A percentile compares a stretch with the other conserved stretches of the same genome.
Evolutionary conservation across 2,888 invertebrate genomes (phyloP).

Genomic region (Drosophila bunnanda): DNA sequence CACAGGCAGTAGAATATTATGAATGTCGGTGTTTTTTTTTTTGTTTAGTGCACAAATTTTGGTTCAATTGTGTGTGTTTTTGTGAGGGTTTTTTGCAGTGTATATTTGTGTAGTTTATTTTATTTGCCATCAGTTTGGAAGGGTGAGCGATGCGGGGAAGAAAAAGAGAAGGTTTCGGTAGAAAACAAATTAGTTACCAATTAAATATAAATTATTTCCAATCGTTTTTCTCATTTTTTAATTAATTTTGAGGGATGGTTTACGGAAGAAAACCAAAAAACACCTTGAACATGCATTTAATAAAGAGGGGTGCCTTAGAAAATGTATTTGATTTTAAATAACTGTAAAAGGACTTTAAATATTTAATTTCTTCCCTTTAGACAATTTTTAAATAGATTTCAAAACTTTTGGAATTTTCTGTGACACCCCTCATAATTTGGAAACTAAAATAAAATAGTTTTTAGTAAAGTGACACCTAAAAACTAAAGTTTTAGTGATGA

Average conservation of each 20-base stretch:
- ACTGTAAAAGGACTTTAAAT: not conserved
- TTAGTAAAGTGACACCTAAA: conserved; percentile 18
- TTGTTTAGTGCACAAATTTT: conserved; percentile 25
- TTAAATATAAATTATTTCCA: conserved; percentile 12
- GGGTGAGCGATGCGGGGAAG: conserved; percentile 31
- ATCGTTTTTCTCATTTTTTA: not conserved
- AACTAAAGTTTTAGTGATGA: not conserved
- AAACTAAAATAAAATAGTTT: conserved; percentile 1
- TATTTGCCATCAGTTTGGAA: conserved; percentile 23
- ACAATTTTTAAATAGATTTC: not conserved
- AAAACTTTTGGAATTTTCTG: not conserved
- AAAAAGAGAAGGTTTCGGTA: conserved; percentile 41
- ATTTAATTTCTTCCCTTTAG: not conserved
- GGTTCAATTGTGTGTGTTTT: conserved; percentile 12
- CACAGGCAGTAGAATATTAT: conserved; percentile 9
- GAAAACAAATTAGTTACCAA: conserved; percentile 43
- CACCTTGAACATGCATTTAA: not conserved
- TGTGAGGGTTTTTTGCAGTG: conserved; percentile 2
- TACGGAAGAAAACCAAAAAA: too few species aligned
- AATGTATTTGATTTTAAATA: not conserved
- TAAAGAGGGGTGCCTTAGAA: not conserved
- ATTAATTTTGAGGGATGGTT: not conserved
- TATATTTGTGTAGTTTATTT: not conserved
- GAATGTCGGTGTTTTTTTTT: conserved; percentile 6
- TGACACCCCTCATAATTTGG: not conserved